Evolutionary conservation across 2,888 invertebrate genomes (phyloP).

Genomic region (Ophioninae sp.): DNA sequence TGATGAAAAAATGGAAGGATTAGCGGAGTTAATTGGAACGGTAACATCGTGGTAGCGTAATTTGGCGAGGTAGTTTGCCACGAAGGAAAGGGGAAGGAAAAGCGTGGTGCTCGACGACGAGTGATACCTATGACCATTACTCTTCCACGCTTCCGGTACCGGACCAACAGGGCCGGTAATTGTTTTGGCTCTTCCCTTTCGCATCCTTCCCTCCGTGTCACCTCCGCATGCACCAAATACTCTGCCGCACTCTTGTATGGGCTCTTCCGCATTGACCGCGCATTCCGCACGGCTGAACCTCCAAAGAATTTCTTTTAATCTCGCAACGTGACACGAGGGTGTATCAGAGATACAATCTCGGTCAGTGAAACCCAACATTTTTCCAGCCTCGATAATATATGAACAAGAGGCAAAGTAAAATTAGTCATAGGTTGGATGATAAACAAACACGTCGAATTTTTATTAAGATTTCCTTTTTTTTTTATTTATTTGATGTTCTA

Average conservation of each 20-base stretch:
- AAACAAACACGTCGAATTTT: too few species aligned
- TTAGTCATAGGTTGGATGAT: background rate
- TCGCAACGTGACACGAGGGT: background rate
- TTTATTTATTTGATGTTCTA: too few species aligned
- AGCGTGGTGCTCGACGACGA: conserved; percentile 56
- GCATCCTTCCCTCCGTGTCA: conserved; percentile 44
- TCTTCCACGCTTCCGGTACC: conserved; percentile 63
- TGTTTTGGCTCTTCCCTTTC: conserved; percentile 58
- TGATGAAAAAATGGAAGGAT: conserved; percentile 35
- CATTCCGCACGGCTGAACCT: background rate
- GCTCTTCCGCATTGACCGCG: conserved; percentile 12
- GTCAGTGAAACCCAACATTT: background rate
- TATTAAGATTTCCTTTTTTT: too few species aligned
- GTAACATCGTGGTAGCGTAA: background rate
- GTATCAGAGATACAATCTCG: background rate
- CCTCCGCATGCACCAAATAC: conserved; percentile 54
- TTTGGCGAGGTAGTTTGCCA: conserved; percentile 13
- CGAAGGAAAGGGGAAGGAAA: conserved; percentile 46
- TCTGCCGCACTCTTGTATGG: conserved; percentile 22
- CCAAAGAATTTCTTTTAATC: background rate
- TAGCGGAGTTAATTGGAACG: conserved; percentile 37
- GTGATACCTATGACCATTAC: conserved; percentile 65
- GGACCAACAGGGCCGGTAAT: conserved; percentile 64
- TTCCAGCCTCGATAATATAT: background rate
- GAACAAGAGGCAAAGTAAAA: background rate